Percentiles rank a stretch among this genome's conserved stretches.
Evolutionary conservation across 2,113 vertebrate genomes (phyloP).

Genomic region (Nettapus auritus): DNA sequence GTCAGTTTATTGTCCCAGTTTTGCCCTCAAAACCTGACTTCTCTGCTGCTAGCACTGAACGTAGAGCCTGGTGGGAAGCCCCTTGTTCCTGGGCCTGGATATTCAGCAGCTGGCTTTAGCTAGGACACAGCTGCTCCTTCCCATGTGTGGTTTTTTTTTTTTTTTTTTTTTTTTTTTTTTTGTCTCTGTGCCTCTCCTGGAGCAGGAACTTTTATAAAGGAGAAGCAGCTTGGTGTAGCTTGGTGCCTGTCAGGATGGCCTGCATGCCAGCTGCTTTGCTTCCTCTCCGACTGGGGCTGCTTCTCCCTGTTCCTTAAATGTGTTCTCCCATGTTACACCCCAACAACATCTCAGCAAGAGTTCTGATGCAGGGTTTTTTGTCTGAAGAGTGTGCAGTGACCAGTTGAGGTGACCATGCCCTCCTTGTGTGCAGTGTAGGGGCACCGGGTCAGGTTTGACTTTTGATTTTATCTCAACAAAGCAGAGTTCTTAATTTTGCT

Average conservation of each 20-base stretch:
- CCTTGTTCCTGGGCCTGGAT: not conserved
- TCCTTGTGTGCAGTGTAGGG: not conserved
- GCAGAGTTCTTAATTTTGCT: not conserved
- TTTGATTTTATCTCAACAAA: not conserved
- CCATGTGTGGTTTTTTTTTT: too few relatives aligned
- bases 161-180: too few relatives aligned
- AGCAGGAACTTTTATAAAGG: not conserved
- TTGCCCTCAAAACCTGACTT: not conserved
- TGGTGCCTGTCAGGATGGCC: not conserved
- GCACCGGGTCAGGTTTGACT: not conserved
- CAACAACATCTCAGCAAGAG: not conserved
- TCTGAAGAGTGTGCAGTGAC: not conserved
- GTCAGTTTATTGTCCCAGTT: not conserved
- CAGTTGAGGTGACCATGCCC: not conserved
- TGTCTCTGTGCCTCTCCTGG: not conserved
- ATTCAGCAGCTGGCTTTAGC: not conserved
- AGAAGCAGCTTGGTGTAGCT: not conserved
- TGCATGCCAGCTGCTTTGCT: not conserved
- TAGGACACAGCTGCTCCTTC: not conserved
- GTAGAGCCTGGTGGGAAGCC: not conserved
- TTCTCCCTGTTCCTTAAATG: not conserved
- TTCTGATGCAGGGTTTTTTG: not conserved
- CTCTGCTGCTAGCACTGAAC: not conserved
- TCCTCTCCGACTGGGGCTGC: not conserved
- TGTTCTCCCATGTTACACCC: not conserved